These are phyloP conservation scores for Corvus moneduloides DNA, from an alignment of 2,113 vertebrate genomes.

Conservation along the genomic window DNA sequence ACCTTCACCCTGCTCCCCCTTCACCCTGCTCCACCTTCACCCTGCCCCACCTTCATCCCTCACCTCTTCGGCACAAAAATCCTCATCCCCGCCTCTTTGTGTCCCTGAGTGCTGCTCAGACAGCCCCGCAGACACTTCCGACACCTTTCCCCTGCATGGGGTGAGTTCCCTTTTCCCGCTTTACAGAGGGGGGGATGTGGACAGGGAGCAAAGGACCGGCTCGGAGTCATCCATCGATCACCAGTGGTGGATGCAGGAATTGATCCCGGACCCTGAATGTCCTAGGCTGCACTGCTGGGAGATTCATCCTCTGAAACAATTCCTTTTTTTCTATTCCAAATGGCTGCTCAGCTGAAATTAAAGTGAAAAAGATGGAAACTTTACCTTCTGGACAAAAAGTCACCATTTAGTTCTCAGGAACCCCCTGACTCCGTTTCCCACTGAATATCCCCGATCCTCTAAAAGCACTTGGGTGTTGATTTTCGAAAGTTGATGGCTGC, in stretches of 20 bases:
- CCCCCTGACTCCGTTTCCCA: not conserved
- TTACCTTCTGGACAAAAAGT: not conserved
- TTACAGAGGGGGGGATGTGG: not conserved
- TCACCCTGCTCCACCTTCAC: fast-evolving
- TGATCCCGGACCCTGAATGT: fast-evolving
- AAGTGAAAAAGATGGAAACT: not conserved
- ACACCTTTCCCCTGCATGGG: not conserved
- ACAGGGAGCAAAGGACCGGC: not conserved
- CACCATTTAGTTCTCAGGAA: not conserved
- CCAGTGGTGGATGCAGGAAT: not conserved
- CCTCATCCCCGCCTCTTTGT: not conserved
- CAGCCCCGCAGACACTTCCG: fast-evolving
- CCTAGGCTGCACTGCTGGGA: not conserved
- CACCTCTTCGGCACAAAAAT: not conserved
- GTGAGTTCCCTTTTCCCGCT: not conserved
- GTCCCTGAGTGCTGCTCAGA: not conserved
- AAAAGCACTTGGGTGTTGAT: not conserved
- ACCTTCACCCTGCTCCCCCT: not conserved
- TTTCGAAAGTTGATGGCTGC: not conserved
- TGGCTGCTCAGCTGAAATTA: not conserved
- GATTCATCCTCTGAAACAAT: not conserved
- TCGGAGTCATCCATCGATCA: not conserved
- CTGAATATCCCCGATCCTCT: not conserved
- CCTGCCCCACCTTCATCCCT: not conserved
- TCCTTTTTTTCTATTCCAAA: not conserved